Base-by-base conservation (phyloP, 2,113 vertebrate species). In the Channa argus region DNA sequence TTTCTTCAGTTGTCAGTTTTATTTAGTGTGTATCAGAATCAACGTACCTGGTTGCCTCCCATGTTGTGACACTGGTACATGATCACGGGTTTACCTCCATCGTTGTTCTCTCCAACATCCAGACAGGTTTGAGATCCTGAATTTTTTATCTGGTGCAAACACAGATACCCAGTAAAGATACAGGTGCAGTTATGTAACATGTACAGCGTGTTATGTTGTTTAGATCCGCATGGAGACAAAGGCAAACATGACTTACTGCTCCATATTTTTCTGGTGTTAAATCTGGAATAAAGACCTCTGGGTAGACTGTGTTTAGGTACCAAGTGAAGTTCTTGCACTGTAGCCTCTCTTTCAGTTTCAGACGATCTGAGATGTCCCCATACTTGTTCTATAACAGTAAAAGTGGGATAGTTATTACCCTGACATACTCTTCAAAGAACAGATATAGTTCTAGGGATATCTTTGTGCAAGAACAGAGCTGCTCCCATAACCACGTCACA, bases 241-340 rank as follows among this genome's bases (percentile, higher is more conserved):
- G 2, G 6, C 24, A 75, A 76, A 76, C 2, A 6, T 8, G 38
- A 93, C 97, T 96, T 80, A 99, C 98, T 0, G 97, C 94, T 87
- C 98, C 98, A 0, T 79, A 97, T 77, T 94, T 94, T 0, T 76
- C 55, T 2, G 98, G 97, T 0, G 63, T 88, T 3, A 97, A 85
- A 85, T 99, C 98, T 0, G 98, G 98, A 66, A 99, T 62, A 5
- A 97, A 98, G 86, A 92, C 94, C 91, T 99, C 98, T 0, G 98
- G 98, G 87, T 99, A 99, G 84, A 99, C 0, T 0, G 92, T 98
- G 60, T 96, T 85, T 14, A 99, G 92, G 74, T 92, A 99, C 98
- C 98, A 99, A 72, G 96, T 96, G 92, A 99, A 99, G 86, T 98
- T 99, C 88, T 82, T 97, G 89, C 97, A 99, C 3, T 94, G 93